phyloP scores from a whole-genome alignment of 2,888 invertebrate species.

The Copidosoma aretas region DNA sequence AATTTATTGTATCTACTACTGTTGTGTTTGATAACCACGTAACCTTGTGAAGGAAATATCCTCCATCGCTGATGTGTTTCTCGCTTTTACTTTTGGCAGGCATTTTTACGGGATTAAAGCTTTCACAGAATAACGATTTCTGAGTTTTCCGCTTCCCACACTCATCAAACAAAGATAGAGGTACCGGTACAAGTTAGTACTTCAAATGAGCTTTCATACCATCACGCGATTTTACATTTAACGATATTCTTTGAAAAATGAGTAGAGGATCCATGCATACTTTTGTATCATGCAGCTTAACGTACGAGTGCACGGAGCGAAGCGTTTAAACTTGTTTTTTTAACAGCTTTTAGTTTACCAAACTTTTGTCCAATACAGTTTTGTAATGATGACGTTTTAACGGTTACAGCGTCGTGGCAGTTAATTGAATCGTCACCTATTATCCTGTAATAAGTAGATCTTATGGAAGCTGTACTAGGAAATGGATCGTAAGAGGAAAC shows the following conservation, averaged over 20 bases:
- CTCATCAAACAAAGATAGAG: slow-evolving; percentile 48
- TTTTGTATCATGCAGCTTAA: slow-evolving; percentile 47
- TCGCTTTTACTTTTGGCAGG: no score
- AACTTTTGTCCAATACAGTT: neutral
- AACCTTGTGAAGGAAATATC: no score
- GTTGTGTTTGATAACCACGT: no score
- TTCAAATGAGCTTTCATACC: slow-evolving; percentile 48
- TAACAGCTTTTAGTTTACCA: neutral
- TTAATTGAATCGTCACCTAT: slow-evolving; percentile 43
- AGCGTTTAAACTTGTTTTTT: slow-evolving; percentile 2
- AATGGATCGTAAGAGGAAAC: slow-evolving; percentile 54
- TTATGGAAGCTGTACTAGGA: slow-evolving; percentile 39
- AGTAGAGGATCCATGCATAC: slow-evolving; percentile 45
- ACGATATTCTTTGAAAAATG: slow-evolving; percentile 39
- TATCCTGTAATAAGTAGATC: slow-evolving; percentile 43
- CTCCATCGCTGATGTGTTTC: no score
- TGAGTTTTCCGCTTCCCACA: slow-evolving; percentile 44
- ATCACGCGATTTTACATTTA: slow-evolving; percentile 42
- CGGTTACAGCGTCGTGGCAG: slow-evolving; percentile 49
- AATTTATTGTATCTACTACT: no score
- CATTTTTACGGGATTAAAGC: no score
- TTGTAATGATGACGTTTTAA: slow-evolving; percentile 40
- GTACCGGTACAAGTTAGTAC: slow-evolving; percentile 50
- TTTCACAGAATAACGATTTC: slow-evolving; percentile 38
- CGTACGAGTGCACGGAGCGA: neutral